These are phyloP conservation scores for Apodemia duryi DNA, from an alignment of 2,888 invertebrate species.

Conservation along the genomic window DNA sequence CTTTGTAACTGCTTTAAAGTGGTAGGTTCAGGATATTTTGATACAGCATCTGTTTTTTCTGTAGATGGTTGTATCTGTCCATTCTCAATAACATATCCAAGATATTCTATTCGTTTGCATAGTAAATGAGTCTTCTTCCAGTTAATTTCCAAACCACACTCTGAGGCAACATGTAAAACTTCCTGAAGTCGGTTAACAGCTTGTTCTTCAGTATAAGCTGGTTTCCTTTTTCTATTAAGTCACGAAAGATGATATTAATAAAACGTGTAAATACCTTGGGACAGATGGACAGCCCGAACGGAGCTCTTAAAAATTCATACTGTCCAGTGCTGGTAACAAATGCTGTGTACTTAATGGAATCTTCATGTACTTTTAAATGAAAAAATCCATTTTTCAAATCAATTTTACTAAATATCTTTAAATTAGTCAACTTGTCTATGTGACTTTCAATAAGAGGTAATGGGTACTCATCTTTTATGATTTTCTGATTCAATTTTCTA, in stretches of 20 bases:
- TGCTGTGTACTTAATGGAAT: conserved; percentile 40
- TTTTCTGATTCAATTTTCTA: neutral
- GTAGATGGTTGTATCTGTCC: no score
- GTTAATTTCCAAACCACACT: no score
- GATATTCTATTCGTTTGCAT: no score
- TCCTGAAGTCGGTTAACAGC: conserved; percentile 21
- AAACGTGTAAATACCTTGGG: conserved; percentile 45
- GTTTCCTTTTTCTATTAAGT: conserved; percentile 30
- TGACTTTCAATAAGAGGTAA: conserved; percentile 20
- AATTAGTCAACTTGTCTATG: conserved; percentile 44
- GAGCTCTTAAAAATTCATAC: conserved; percentile 44
- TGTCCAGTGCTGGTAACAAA: conserved; percentile 48
- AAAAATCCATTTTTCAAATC: conserved; percentile 47
- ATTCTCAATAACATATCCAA: no score
- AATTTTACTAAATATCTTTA: conserved; percentile 29
- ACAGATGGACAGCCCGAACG: conserved; percentile 34
- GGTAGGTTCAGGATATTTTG: no score
- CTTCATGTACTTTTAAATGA: conserved; percentile 39
- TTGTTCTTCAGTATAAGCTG: conserved; percentile 26
- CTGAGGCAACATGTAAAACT: conserved; percentile 20
- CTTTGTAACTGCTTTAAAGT: no score
- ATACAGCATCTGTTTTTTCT: no score
- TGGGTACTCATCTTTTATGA: neutral
- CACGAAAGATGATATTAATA: conserved; percentile 38
- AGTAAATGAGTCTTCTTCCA: no score